phyloP scores from a whole-genome alignment of 2,888 invertebrate species.

The Drosophila histrio region DNA sequence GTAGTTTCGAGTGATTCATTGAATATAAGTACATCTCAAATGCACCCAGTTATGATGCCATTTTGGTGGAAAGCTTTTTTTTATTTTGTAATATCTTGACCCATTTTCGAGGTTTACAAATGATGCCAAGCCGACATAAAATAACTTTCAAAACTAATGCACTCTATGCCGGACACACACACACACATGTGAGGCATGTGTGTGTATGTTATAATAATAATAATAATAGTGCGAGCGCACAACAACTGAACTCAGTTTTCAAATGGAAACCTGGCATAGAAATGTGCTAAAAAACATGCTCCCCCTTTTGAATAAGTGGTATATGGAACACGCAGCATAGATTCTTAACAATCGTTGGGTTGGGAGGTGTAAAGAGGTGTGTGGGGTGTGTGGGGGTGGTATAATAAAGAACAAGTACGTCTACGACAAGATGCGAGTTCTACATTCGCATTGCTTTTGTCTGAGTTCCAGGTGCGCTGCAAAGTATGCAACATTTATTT shows the following conservation, averaged over 20 bases:
- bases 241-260: constrained; percentile 21
- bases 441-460: constrained; percentile 43
- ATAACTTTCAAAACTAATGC: constrained; percentile 46
- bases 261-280: constrained; percentile 31
- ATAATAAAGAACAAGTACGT: constrained; percentile 12
- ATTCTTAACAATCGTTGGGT: constrained; percentile 30
- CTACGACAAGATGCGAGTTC: constrained; percentile 28
- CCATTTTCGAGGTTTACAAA: constrained; percentile 5
- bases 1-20: constrained; percentile 13
- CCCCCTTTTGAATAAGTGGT: neutral
- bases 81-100: constrained; percentile 16
- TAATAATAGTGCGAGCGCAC: constrained; percentile 39
- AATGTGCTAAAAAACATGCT: constrained; percentile 21
- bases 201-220: constrained; percentile 8
- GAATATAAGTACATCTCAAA: neutral
- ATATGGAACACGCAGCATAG: constrained; percentile 35
- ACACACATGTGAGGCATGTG: neutral
- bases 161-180: constrained; percentile 18
- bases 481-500: constrained; percentile 61
- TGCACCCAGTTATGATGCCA: constrained; percentile 10
- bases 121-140: constrained; percentile 21
- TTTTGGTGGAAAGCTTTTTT: constrained; percentile 1
- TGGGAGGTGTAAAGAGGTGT: neutral
- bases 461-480: constrained; percentile 42
- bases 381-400: neutral